Base-by-base conservation (phyloP, 2,888 invertebrate genomes). In the Apodemia mormo region DNA sequence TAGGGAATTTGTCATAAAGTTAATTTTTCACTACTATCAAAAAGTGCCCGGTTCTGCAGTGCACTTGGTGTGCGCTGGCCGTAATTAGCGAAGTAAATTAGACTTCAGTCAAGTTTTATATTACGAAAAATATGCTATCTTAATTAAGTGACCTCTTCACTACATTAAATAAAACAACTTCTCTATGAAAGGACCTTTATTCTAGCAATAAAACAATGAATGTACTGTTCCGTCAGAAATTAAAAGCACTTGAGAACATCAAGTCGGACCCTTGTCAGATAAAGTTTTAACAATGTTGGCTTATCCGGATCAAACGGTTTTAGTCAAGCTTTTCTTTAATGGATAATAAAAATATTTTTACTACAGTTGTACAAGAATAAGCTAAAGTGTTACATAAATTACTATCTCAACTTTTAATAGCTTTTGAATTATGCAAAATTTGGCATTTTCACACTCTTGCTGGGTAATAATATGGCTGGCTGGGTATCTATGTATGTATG, bases 221-320 rank as follows among this genome's bases (percentile, higher is more conserved):
- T 68, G 65, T 69, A 67, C 68, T 75, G 76, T 79, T 77, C 76
- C 30, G 75, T 78, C 78, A 82, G 77, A 79, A 82, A 82, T 83
- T 82, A 82, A 82, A 82, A 81, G 77, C 79, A 81, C 76, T 82
- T 75, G 76, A 79, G 76, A 80, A 81, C 81, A 82, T 77, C 79
- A 78, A 76, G 76, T 72, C 70, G 73, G 77, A 83, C 85, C 85
- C 84, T 80, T 79, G 79, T 85, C 85, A 82, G 73, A 69, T 67
- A 70, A 84, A 85, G 74, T 84, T 83, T 74, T 78, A 78, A 75
- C 75, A 74, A 76, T 75, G 76, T 74, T 70, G 77, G 77, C 72
- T 71, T 73, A 80, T 80, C 82, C 80, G 74, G 79, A 82, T 83
- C 80, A 81, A 82, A 81, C 72, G 71, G 78, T 83, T 83, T 84